phyloP scores from a whole-genome alignment of 1,140 invertebrate species.

The Drosophila cardini region DNA sequence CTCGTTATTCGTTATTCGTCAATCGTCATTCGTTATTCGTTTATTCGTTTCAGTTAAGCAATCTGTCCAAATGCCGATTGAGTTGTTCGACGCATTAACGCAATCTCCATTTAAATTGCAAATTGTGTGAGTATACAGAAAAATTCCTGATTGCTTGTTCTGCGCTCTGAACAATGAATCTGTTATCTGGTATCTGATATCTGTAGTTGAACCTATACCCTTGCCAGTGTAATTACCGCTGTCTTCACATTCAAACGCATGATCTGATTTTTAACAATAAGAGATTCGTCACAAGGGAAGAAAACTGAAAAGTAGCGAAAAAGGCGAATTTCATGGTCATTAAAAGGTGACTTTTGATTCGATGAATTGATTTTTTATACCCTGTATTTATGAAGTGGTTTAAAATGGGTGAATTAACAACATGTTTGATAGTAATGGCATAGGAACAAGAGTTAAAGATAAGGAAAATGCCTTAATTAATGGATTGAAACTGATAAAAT shows the following conservation, averaged over 20 bases:
- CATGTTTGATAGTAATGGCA: too few species aligned
- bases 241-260: constrained; percentile 59
- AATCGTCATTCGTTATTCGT: background rate
- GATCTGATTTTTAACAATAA: constrained; percentile 56
- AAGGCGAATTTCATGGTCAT: constrained; percentile 55
- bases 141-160: constrained; percentile 43
- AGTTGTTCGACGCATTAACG: constrained; percentile 67
- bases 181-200: background rate
- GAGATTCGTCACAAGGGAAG: constrained; percentile 36
- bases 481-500: too few species aligned
- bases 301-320: constrained; percentile 24
- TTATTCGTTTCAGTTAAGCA: constrained; percentile 63
- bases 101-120: constrained; percentile 79
- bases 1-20: too few species aligned
- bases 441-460: too few species aligned
- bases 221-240: constrained; percentile 42
- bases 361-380: constrained; percentile 30
- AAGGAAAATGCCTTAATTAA: too few species aligned
- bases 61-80: constrained; percentile 61
- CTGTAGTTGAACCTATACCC: background rate
- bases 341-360: constrained; percentile 69
- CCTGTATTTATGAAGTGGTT: background rate
- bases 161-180: background rate
- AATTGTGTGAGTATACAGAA: constrained; percentile 67
- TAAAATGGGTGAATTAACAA: too few species aligned